These are phyloP conservation scores for Lates calcarifer DNA, from an alignment of 2,113 vertebrate genomes.

Conservation along the genomic window DNA sequence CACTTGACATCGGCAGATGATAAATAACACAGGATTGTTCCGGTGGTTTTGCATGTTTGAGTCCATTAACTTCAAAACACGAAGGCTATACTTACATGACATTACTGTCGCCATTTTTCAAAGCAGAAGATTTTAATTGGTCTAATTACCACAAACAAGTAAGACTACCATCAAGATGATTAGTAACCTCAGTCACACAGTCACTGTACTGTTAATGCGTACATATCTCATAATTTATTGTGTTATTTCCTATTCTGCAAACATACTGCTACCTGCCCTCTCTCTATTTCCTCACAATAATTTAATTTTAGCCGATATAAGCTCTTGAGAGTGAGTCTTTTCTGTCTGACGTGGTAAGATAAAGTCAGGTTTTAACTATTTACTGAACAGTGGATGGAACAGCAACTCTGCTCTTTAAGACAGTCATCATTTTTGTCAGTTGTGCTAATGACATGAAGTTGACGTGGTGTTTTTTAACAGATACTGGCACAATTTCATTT, in stretches of 20 bases:
- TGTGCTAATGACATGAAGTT: neutral
- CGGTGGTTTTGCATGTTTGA: neutral
- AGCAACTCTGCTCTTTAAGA: neutral
- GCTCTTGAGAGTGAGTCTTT: neutral
- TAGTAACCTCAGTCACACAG: neutral
- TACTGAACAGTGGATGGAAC: neutral
- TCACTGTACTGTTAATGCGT: neutral
- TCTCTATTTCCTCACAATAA: neutral
- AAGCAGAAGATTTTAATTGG: neutral
- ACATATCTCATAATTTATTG: too few species aligned
- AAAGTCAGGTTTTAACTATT: neutral
- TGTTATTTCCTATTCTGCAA: neutral
- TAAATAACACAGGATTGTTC: neutral
- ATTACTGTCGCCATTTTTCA: neutral
- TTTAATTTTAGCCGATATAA: neutral
- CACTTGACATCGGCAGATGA: neutral
- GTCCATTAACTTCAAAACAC: neutral
- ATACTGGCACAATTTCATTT: neutral
- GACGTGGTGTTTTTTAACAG: neutral
- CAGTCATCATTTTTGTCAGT: neutral
- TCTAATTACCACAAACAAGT: conserved; percentile 1
- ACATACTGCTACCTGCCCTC: neutral
- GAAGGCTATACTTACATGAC: neutral
- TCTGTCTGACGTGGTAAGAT: neutral
- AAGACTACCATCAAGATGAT: neutral